Base-by-base conservation (phyloP, 1,140 invertebrate genomes). In the Ceratosolen fusciceps region DNA sequence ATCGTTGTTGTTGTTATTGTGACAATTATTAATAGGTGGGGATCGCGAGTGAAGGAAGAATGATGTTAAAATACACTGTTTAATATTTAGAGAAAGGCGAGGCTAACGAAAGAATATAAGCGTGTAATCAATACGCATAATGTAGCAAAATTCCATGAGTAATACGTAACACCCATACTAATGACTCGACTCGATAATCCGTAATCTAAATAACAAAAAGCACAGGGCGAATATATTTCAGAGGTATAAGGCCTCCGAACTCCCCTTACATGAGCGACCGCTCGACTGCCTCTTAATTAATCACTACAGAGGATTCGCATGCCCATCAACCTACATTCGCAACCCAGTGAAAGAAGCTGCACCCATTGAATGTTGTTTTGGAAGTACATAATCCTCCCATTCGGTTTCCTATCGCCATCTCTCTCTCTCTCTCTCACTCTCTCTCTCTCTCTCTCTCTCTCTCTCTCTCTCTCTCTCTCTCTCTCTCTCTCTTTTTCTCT, bases 251-350 rank as follows among this genome's bases (percentile, higher is more conserved):
- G n/a, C 72, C 47, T 43, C 60, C 26, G 49, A 68, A 71, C 52
- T 67, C 73, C 52, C n/a, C 58, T 75, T 62, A 80, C 43, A 21
- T 34, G 10, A 43, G 10, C 49, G 24, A 31, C 62, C 70, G 62
- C 77, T 74, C 52, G 21, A 54, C 58, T 24, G 65, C 52, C 65
- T 74, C 73, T 62, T 80, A 62, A 75, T 80, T 80, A 80, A 80
- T 80, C 73, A 80, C 72, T 71, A 56, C 78, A 74, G 71, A 2
- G 67, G 39, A 26, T 29, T 16, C 72, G 54, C 29, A 2, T 29
- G 67, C 73, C 31, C 24, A 80, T 80, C 79, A 74, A 74, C 77
- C 77, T 68, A 74, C 60, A 79, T 79, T 79, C 60, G 34, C 71
- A 7, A 29, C 47, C 29, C 68, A 24, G 47, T 14, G 54, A 49